phyloP scores from a whole-genome alignment of 2,797 vertebrate genomes.

The Tachyglossus aculeatus region DNA sequence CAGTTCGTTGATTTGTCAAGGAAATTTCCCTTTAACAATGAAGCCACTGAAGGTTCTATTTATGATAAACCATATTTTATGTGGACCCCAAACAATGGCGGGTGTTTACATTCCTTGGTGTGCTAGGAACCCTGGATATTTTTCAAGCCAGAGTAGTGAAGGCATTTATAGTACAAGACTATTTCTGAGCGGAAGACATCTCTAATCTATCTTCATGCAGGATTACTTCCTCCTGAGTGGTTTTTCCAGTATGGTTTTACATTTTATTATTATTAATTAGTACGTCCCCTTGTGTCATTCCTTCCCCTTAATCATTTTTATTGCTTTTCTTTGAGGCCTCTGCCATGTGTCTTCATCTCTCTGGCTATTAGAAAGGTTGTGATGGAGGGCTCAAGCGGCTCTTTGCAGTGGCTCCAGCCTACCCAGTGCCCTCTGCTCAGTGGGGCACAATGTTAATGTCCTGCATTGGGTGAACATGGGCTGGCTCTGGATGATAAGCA shows the following conservation, averaged over 20 bases:
- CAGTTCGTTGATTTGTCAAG: conserved; percentile 52
- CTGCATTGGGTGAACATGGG: too few relatives aligned
- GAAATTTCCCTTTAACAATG: conserved; percentile 38
- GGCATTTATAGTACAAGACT: neutral
- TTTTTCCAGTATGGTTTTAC: conserved; percentile 17
- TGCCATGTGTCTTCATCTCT: conserved; percentile 5
- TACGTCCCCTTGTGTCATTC: neutral
- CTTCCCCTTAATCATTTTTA: conserved; percentile 18
- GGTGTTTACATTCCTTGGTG: too few relatives aligned
- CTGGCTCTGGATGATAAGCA: too few relatives aligned
- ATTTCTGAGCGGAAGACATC: neutral
- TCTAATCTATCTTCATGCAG: conserved; percentile 5
- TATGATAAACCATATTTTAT: conserved; percentile 17
- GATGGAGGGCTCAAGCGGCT: too few relatives aligned
- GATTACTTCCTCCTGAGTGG: conserved; percentile 11
- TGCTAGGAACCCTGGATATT: too few relatives aligned
- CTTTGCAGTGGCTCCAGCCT: too few relatives aligned
- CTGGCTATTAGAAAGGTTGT: conserved; percentile 20
- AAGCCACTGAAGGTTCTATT: conserved; percentile 35
- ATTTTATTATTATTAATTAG: conserved; percentile 36
- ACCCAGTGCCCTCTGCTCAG: too few relatives aligned
- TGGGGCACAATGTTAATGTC: too few relatives aligned
- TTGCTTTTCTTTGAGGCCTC: neutral
- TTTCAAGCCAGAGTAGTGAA: neutral
- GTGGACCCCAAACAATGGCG: too few relatives aligned